Conservation (phyloP, 2,888 invertebrate species). For the Atrina japonica region DNA sequence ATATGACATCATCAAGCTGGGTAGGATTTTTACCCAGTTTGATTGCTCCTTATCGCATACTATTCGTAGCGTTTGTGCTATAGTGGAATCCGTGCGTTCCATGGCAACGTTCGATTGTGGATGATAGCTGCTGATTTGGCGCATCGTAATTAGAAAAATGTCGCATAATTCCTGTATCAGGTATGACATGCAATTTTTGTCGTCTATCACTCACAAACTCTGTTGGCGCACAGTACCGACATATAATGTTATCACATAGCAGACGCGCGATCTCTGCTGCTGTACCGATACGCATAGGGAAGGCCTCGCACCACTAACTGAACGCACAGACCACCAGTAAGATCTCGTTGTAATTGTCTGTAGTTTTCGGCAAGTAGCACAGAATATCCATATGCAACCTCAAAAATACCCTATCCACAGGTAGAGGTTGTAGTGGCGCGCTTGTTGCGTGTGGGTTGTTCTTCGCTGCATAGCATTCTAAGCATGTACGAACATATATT, state of each 20-base stretch:
- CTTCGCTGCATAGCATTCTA: constrained; percentile 37
- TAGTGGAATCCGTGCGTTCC: no score
- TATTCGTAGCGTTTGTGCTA: no score
- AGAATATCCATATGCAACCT: constrained; percentile 42
- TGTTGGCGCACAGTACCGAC: not conserved
- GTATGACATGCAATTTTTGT: constrained; percentile 7
- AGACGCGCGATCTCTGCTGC: constrained; percentile 7
- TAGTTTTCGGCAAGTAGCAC: constrained; percentile 29
- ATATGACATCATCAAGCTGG: no score
- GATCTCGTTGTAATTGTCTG: constrained; percentile 22
- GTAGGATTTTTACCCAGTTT: no score
- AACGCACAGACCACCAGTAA: constrained; percentile 13
- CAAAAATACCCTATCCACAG: constrained; percentile 22
- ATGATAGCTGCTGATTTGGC: no score
- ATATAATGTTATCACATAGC: not conserved
- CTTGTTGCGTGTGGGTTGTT: constrained; percentile 7
- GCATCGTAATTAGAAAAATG: no score
- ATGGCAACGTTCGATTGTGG: no score
- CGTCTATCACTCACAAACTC: not conserved
- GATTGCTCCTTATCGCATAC: no score
- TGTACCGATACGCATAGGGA: not conserved
- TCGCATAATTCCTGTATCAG: constrained; percentile 6
- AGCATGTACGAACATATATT: constrained; percentile 38
- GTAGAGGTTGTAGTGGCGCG: constrained; percentile 37
- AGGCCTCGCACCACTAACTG: constrained; percentile 16